Evolutionary conservation across 2,797 vertebrate genomes (phyloP), one percentile per base, ranked within the genome.

Genomic region (Lophius americanus): DNA sequence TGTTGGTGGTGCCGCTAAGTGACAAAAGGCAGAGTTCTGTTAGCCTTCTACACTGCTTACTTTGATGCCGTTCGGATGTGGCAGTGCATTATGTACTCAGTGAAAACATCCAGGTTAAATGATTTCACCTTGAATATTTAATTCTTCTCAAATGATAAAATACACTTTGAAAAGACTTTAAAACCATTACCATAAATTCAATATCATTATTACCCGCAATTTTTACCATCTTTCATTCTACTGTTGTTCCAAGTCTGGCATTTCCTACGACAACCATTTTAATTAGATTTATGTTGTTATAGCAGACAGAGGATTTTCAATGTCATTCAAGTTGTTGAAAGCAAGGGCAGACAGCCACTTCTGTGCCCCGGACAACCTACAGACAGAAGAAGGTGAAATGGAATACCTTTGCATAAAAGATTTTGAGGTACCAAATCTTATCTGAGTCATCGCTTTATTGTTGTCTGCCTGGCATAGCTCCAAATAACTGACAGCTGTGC

Each of bases 241-340:
- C 56, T 68, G 49, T 71, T 75, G 39, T 58, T 85, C 49, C 68
- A 37, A 49, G 78, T 78, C 38, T 57, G 63, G 8, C 38, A 72
- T 72, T 73, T 69, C 65, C 60, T 54, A 11, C 13, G 53, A 49
- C 60, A 74, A 48, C 59, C 50, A 23, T 54, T 82, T 79, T 79
- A 82, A 89, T 89, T 79, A 65, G 60, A 86, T 82, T 63, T 68
- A 57, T 60, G 66, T 67, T 51, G n/a, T 70, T 75, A 68, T 37
- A 59, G 68, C 63, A 67, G 87, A 77, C 78, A 53, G 76, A 38
- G 44, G 54, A 33, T 82, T 87, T 82, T 89, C 87, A 85, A 87
- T 92, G 90, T 87, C 87, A 89, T 74, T 75, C 6, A 54, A 77
- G 68, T 52, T 68, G 49, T 73, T 85, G 64, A 75, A 83, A 76